Percentiles rank a stretch among this genome's conserved stretches.
Conservation (phyloP, 1,140 invertebrate genomes). For the Magallana gigas region DNA sequence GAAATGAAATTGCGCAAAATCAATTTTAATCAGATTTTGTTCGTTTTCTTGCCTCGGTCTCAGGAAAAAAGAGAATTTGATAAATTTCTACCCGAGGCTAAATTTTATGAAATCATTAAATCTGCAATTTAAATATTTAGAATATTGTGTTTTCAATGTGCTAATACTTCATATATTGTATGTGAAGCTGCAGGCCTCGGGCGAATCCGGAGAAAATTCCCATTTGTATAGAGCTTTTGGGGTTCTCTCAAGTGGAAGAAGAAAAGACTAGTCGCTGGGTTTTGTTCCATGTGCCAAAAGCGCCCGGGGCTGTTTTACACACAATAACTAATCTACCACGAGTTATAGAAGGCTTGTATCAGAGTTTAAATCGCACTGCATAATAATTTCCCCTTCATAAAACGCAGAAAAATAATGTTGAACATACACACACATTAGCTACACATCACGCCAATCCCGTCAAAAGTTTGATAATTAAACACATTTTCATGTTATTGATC, state of each 20-base stretch:
- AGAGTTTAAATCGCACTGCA: conserved; percentile 28
- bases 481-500: neutral
- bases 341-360: conserved; percentile 21
- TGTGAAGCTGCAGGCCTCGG: conserved; percentile 12
- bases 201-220: conserved; percentile 15
- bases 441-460: neutral
- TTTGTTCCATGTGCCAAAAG: conserved; percentile 32
- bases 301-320: conserved; percentile 21
- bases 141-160: conserved; percentile 19
- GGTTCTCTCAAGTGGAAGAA: conserved; percentile 32
- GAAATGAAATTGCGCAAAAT: conserved; percentile 14
- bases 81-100: conserved; percentile 19
- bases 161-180: conserved; percentile 38
- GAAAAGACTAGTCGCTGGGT: conserved; percentile 23
- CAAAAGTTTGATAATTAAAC: too few relatives aligned
- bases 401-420: neutral
- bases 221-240: conserved; percentile 33
- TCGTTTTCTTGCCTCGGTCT: neutral
- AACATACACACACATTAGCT: neutral
- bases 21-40: conserved; percentile 32
- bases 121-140: conserved; percentile 38
- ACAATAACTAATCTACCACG: conserved; percentile 35
- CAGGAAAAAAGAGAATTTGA: neutral
- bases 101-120: conserved; percentile 37
- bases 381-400: conserved; percentile 26